A percentile compares a stretch with the other conserved stretches of the same genome.
Evolutionary conservation across 2,888 invertebrate genomes (phyloP).

Genomic region (Netelia inedita): DNA sequence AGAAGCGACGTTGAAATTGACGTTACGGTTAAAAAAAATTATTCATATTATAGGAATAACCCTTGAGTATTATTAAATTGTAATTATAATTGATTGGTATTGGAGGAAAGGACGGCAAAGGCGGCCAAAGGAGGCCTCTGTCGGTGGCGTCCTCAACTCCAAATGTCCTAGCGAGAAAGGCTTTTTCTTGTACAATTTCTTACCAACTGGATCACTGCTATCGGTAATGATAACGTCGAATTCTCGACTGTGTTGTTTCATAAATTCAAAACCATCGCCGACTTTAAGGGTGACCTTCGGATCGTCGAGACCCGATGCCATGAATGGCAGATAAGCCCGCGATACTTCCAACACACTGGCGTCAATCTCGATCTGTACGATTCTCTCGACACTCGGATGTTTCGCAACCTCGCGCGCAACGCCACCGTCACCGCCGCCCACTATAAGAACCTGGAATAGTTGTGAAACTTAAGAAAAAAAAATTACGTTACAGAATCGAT

Average conservation of each 20-base stretch:
- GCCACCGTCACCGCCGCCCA: conserved; percentile 99
- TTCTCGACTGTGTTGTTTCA: conserved; percentile 93
- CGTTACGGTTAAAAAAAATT: background rate
- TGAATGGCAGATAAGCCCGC: conserved; percentile 94
- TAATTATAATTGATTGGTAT: too few relatives aligned
- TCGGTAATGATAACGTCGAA: conserved; percentile 99
- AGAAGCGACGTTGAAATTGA: background rate
- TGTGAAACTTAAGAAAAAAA: conserved; percentile 11
- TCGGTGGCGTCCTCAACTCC: background rate
- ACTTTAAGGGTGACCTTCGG: conserved; percentile 94
- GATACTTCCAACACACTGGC: conserved; percentile 95
- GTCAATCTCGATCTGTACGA: conserved; percentile 98
- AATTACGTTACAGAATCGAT: background rate
- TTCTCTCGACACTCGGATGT: conserved; percentile 94
- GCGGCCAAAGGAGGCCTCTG: background rate
- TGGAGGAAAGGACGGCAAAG: background rate
- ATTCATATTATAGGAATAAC: too few relatives aligned
- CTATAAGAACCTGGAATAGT: conserved; percentile 90
- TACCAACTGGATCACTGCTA: conserved; percentile 98
- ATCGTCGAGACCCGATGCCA: conserved; percentile 94
- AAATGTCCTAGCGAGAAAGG: background rate
- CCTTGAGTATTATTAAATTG: too few relatives aligned
- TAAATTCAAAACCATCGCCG: conserved; percentile 97
- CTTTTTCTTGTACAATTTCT: conserved; percentile 62
- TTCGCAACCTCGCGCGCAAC: conserved; percentile 98